A percentile compares a stretch with the other conserved stretches of the same genome.
Evolutionary conservation across 1,140 invertebrate species (phyloP).

Genomic region (Latrodectus geometricus): DNA sequence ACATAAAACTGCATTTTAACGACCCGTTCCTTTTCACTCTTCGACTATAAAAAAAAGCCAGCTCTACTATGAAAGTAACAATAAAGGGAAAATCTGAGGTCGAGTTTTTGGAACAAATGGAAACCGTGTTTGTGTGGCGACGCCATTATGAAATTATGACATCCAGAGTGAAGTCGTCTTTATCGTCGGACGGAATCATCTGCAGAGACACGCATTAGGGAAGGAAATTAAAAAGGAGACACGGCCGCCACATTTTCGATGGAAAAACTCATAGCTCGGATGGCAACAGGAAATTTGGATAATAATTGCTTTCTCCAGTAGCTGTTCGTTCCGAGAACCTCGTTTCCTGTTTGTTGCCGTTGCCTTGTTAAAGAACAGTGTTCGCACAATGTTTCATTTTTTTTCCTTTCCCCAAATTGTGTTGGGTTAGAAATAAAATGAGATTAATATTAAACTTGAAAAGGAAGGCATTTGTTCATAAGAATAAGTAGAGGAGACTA

Average conservation of each 20-base stretch:
- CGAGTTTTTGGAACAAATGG: no score
- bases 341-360: slow-evolving; percentile 12
- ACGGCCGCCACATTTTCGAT: slow-evolving; percentile 2
- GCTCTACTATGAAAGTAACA: no score
- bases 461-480: no score
- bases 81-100: no score
- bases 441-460: no score
- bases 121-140: no score
- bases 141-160: not conserved
- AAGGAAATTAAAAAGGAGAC: slow-evolving; percentile 44
- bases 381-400: not conserved
- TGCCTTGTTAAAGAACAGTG: not conserved
- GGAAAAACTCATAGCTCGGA: slow-evolving; percentile 22
- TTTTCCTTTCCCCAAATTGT: no score
- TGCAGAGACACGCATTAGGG: slow-evolving; percentile 9
- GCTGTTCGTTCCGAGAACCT: not conserved
- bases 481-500: no score
- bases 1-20: no score
- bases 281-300: slow-evolving; percentile 48
- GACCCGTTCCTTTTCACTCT: no score
- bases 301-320: slow-evolving; percentile 37
- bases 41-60: no score
- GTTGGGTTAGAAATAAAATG: no score
- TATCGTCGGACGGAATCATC: not conserved
- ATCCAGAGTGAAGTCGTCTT: not conserved